Evolutionary conservation across 2,113 vertebrate genomes (phyloP).

Genomic region (Cyanistes caeruleus): DNA sequence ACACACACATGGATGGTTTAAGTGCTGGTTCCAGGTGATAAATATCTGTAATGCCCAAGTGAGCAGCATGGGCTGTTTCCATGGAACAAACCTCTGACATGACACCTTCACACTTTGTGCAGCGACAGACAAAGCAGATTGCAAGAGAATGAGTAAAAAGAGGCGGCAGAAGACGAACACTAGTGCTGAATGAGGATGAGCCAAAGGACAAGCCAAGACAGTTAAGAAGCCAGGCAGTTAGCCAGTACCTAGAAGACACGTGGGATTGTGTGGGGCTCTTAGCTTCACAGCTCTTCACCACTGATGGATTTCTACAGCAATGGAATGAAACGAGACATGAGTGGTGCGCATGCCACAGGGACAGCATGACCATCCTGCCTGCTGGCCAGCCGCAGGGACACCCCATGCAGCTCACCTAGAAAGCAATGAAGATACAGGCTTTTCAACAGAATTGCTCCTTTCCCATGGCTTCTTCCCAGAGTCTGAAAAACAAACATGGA

Average conservation of each 20-base stretch:
- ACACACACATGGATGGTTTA: not conserved
- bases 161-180: accelerated
- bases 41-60: not conserved
- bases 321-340: conserved; percentile 78
- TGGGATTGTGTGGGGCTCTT: conserved; percentile 82
- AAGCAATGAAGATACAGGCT: conserved; percentile 86
- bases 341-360: not conserved
- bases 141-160: not conserved
- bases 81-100: not conserved
- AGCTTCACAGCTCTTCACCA: conserved; percentile 83
- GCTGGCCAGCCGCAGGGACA: not conserved
- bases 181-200: not conserved
- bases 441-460: conserved; percentile 94
- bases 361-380: not conserved
- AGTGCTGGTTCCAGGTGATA: not conserved
- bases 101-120: not conserved
- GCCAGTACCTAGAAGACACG: conserved; percentile 82
- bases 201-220: conserved; percentile 55
- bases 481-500: conserved; percentile 74
- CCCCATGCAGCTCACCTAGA: conserved; percentile 83
- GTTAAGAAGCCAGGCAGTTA: conserved; percentile 12
- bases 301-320: conserved; percentile 81
- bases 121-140: not conserved
- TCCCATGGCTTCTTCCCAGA: conserved; percentile 97
- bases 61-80: not conserved